phyloP scores from a whole-genome alignment of 2,797 vertebrate genomes.

The Rachycentron canadum region DNA sequence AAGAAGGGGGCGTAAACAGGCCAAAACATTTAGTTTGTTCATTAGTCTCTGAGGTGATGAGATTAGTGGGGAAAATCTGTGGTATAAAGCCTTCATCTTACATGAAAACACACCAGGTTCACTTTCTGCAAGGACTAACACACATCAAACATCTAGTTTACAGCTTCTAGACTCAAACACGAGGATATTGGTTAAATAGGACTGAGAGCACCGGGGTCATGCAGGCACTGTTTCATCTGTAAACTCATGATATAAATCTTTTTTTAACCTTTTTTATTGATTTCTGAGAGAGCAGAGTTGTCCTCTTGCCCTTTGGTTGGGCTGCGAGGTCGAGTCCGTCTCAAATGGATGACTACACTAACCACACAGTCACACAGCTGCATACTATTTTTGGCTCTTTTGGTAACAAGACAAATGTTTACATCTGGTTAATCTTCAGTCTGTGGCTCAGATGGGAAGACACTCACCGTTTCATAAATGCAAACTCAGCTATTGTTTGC shows the following conservation, averaged over 20 bases:
- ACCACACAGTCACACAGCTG: neutral
- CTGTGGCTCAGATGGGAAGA: conserved; percentile 1
- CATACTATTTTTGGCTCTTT: conserved; percentile 5
- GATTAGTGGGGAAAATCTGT: neutral
- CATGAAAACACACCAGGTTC: neutral
- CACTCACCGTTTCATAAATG: conserved; percentile 1
- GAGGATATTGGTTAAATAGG: neutral
- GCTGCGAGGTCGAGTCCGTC: conserved; percentile 16
- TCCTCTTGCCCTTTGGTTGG: conserved; percentile 1
- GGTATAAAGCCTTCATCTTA: neutral
- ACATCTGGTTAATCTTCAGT: conserved; percentile 5
- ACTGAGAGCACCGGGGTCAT: neutral
- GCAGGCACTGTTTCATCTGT: neutral
- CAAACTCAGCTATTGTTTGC: conserved; percentile 20
- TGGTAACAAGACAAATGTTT: conserved; percentile 13
- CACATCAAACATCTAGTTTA: conserved; percentile 11
- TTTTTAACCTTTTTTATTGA: conserved; percentile 22
- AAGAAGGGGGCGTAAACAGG: conserved; percentile 17
- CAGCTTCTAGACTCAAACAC: conserved; percentile 9
- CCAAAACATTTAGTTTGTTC: conserved; percentile 20
- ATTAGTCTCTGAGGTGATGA: neutral
- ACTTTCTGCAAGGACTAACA: conserved; percentile 1
- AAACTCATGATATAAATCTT: too few relatives aligned
- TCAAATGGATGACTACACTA: conserved; percentile 3
- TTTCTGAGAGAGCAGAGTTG: conserved; percentile 12